Evolutionary conservation across 2,113 vertebrate species (phyloP), one percentile per base, ranked within the genome.

Genomic region (Herpailurus yagouaroundi): DNA sequence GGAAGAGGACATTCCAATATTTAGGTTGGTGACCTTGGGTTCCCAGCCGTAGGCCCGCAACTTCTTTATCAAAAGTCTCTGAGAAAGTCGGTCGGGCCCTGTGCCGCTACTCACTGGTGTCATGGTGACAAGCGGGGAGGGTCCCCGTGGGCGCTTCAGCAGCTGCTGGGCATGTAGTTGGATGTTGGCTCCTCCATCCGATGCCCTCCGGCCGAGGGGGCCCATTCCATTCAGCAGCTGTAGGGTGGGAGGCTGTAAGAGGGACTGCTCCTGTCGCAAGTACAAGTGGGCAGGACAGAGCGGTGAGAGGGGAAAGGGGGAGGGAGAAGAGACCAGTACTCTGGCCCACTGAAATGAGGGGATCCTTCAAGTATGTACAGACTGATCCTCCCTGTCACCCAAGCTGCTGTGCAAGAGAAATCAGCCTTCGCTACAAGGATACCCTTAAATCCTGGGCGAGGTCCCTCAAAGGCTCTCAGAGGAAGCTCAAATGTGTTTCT

Each of bases 171-270:
- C 99, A 19, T 99, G 99, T 21, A 99, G 92, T 96, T 99, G 99
- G 97, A 99, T 99, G 98, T 99, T 99, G 82, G 99, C 99, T 7
- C 99, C 99, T 1, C 99, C 99, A 0, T 99, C 99, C 0, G 99
- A 99, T 0, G 99, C 99, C 69, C 99, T 98, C 27, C 99, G 99
- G n/a, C 99, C 99, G 94, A 99, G 99, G 2, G 99, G 99, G 9
- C 99, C 99, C 99, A 99, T 99, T 89, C 99, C 99, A 0, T 99
- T 99, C 87, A 99, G 98, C 96, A 99, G 98, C 98, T 99, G 99
- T 92, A 99, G 99, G 1, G 99, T 99, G 4, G 99, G 99, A 0
- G 99, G 99, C 98, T 99, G 99, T 98, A 99, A 98, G 84, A 99
- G 98, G 21, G 99, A 99, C 98, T 99, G 99, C 97, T 99, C 99